A percentile compares a stretch with the other conserved stretches of the same genome.
phyloP scores from a whole-genome alignment of 2,888 invertebrate genomes.

The Euclidia mi region DNA sequence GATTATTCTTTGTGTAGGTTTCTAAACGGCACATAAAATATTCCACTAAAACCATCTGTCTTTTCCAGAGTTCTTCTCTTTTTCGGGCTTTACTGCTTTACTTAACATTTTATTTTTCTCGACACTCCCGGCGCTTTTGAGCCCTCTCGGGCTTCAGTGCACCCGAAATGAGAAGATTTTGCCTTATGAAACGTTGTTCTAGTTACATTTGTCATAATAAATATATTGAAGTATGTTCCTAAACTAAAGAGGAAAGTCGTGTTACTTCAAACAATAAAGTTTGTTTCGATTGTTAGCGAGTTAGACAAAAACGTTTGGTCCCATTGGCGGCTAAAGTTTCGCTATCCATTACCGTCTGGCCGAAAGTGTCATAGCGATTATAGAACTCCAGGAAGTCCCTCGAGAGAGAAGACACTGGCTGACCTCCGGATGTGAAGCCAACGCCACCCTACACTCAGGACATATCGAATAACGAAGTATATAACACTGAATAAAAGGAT shows the following conservation, averaged over 20 bases:
- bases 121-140: background rate
- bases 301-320: constrained; percentile 1
- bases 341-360: background rate
- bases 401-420: background rate
- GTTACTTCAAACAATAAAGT: constrained; percentile 4
- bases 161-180: background rate
- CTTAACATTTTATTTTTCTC: background rate
- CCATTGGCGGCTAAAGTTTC: constrained; percentile 5
- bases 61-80: background rate
- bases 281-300: background rate
- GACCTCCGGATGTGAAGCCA: background rate
- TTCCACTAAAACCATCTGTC: background rate
- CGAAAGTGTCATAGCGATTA: background rate
- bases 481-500: background rate
- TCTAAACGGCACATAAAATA: constrained; percentile 6
- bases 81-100: background rate
- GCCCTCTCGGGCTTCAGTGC: background rate
- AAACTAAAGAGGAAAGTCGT: constrained; percentile 8
- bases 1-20: constrained; percentile 2
- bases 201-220: background rate
- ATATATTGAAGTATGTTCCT: background rate
- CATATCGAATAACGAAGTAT: background rate
- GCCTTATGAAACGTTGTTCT: background rate
- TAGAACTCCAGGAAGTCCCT: background rate
- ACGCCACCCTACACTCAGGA: background rate